phyloP scores from a whole-genome alignment of 2,797 vertebrate species.

The Molossus molossus region DNA sequence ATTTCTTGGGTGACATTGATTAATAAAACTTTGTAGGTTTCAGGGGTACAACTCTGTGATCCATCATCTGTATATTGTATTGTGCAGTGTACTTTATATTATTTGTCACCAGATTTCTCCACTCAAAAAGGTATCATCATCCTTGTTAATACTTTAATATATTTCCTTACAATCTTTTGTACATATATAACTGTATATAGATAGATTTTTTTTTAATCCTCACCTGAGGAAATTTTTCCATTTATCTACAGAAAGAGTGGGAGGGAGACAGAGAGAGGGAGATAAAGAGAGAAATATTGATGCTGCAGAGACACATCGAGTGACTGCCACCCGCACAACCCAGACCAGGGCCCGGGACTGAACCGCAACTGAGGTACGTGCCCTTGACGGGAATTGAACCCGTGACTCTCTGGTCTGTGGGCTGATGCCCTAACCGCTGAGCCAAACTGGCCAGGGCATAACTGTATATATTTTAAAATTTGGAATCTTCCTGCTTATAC shows the following conservation, averaged over 20 bases:
- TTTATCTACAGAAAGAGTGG: too few relatives aligned
- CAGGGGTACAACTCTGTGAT: not conserved
- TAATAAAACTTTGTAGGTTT: not conserved
- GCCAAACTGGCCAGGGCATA: not conserved
- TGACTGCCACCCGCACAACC: too few relatives aligned
- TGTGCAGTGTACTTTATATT: not conserved
- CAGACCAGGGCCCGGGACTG: too few relatives aligned
- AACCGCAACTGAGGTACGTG: too few relatives aligned
- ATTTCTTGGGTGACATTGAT: not conserved
- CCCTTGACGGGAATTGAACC: too few relatives aligned
- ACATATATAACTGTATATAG: not conserved
- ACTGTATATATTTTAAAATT: slow-evolving; percentile 20
- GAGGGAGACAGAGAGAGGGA: too few relatives aligned
- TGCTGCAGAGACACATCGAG: too few relatives aligned
- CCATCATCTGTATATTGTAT: not conserved
- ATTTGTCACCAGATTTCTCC: not conserved
- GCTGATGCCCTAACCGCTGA: too few relatives aligned
- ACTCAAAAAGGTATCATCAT: not conserved
- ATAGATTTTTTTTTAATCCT: too few relatives aligned
- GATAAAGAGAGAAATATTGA: too few relatives aligned
- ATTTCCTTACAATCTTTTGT: slow-evolving; percentile 23
- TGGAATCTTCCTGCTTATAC: not conserved
- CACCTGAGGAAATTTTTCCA: too few relatives aligned
- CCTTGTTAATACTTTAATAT: slow-evolving; percentile 44
- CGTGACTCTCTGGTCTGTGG: too few relatives aligned